Evolutionary conservation across 2,888 invertebrate genomes (phyloP).

Genomic region (Diaprepes abbreviatus): DNA sequence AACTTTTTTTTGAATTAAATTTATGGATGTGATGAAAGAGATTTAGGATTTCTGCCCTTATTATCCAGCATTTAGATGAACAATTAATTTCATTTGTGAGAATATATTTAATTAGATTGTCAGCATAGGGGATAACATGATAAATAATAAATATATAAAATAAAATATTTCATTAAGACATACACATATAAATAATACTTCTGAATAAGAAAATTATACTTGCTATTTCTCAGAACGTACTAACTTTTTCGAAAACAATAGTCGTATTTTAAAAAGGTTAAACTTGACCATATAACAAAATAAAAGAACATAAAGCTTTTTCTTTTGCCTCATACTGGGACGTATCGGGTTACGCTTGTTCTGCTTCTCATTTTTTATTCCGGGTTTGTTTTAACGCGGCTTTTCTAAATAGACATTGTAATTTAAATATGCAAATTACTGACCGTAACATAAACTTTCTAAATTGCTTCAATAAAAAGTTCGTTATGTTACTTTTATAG

Average conservation of each 20-base stretch:
- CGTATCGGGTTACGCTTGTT: slow-evolving; percentile 54
- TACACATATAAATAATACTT: neutral
- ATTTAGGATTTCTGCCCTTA: no score
- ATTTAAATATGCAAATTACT: slow-evolving; percentile 14
- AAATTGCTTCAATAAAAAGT: slow-evolving; percentile 8
- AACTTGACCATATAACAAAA: slow-evolving; percentile 55
- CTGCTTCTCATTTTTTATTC: slow-evolving; percentile 6
- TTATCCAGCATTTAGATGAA: no score
- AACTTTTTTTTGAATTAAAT: no score
- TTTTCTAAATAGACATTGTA: neutral
- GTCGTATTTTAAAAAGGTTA: slow-evolving; percentile 59
- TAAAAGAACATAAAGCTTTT: slow-evolving; percentile 55
- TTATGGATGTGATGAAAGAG: no score
- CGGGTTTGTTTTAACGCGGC: neutral
- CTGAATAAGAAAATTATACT: neutral
- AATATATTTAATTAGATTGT: no score
- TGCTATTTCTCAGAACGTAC: neutral
- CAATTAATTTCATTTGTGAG: no score
- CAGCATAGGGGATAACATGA: no score
- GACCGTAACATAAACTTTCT: slow-evolving; percentile 7
- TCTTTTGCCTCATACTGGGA: slow-evolving; percentile 58
- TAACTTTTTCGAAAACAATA: slow-evolving; percentile 52
- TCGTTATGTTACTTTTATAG: neutral
- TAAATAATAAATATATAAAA: no score
- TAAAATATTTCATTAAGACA: neutral